These are phyloP conservation scores for Microplitis manilae DNA, from an alignment of 2,888 invertebrate species.

Conservation along the genomic window DNA sequence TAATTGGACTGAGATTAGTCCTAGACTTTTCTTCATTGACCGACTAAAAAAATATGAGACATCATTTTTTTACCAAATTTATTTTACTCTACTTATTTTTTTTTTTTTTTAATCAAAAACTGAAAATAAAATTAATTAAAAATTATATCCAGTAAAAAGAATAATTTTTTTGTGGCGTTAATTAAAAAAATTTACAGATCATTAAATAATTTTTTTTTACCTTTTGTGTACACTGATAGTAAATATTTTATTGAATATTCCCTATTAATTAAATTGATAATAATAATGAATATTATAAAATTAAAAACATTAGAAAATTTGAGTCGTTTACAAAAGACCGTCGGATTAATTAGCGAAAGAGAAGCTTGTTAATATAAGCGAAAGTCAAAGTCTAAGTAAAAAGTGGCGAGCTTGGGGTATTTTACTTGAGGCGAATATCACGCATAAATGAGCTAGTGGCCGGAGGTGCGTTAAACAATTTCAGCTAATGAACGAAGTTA, in stretches of 20 bases:
- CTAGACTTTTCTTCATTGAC: constrained; percentile 39
- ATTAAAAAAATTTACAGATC: too few relatives aligned
- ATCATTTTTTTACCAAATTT: too few relatives aligned
- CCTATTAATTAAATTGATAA: not conserved
- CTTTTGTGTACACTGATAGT: too few relatives aligned
- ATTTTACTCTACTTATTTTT: too few relatives aligned
- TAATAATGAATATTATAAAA: not conserved
- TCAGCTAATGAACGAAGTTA: constrained; percentile 59
- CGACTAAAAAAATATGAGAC: constrained; percentile 53
- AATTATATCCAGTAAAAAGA: too few relatives aligned
- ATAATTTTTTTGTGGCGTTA: too few relatives aligned
- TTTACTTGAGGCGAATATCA: constrained; percentile 47
- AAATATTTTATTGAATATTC: not conserved
- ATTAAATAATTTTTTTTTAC: too few relatives aligned
- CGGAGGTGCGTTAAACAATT: constrained; percentile 57
- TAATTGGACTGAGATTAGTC: constrained; percentile 55
- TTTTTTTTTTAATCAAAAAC: too few relatives aligned
- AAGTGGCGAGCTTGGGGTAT: constrained; percentile 19
- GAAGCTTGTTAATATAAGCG: constrained; percentile 13
- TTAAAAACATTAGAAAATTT: constrained; percentile 17
- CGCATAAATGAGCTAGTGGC: constrained; percentile 54
- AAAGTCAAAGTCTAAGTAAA: constrained; percentile 19
- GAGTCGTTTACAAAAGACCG: constrained; percentile 4
- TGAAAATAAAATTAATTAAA: too few relatives aligned
- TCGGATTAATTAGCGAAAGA: constrained; percentile 17